Percentiles rank a stretch among this genome's conserved stretches.
phyloP scores from a whole-genome alignment of 2,113 vertebrate genomes.

The Argyrosomus japonicus region DNA sequence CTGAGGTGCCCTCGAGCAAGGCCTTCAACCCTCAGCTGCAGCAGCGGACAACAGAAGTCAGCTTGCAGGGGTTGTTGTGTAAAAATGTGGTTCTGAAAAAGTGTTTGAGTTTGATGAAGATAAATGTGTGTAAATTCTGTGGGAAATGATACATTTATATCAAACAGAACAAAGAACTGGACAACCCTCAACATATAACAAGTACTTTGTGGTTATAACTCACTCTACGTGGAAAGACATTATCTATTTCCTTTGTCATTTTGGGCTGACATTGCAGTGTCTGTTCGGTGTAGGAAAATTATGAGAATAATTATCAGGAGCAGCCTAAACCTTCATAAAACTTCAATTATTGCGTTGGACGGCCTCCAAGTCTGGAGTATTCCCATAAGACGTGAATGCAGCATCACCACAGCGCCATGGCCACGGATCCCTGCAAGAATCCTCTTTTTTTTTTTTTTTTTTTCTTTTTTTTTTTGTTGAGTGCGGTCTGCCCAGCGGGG shows the following conservation, averaged over 20 bases:
- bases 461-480: neutral
- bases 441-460: conserved; percentile 20
- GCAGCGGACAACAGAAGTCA: conserved; percentile 1
- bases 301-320: conserved; percentile 31
- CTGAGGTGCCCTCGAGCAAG: conserved; percentile 41
- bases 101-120: neutral
- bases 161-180: neutral
- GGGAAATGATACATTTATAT: neutral
- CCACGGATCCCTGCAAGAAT: conserved; percentile 40
- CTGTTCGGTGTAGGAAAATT: neutral
- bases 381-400: conserved; percentile 61
- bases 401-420: conserved; percentile 47
- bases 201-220: neutral
- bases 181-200: neutral
- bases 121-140: neutral
- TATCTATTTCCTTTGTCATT: neutral
- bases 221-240: neutral
- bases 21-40: conserved; percentile 39
- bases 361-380: conserved; percentile 58
- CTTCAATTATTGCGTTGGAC: conserved; percentile 45
- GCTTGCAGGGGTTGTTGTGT: conserved; percentile 24
- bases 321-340: conserved; percentile 45
- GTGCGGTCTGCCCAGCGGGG: conserved; percentile 88
- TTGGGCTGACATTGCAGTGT: conserved; percentile 18
- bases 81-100: conserved; percentile 19